Conservation (phyloP, 2,888 invertebrate species). For the Yponomeuta cagnagella region DNA sequence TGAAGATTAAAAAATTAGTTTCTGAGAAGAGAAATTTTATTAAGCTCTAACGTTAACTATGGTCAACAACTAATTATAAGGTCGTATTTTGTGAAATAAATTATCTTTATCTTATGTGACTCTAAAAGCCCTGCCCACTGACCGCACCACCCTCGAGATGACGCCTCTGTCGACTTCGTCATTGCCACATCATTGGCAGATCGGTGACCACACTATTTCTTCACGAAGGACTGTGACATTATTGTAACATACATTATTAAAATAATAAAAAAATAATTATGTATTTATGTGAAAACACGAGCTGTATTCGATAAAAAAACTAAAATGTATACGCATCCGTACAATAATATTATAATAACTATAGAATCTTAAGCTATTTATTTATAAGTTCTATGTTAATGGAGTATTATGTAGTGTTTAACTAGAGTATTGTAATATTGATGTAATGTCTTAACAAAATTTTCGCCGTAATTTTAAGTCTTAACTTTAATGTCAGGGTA, state of each 20-base stretch:
- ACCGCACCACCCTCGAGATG: too few relatives aligned
- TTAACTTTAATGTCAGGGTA: background rate
- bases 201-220: background rate
- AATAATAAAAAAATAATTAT: background rate
- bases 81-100: too few relatives aligned
- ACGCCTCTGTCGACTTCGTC: too few relatives aligned
- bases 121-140: too few relatives aligned
- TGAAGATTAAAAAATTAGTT: too few relatives aligned
- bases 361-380: conserved; percentile 60
- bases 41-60: too few relatives aligned
- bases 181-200: too few relatives aligned
- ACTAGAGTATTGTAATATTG: conserved; percentile 31
- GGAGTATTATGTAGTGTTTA: conserved; percentile 43
- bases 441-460: conserved; percentile 29
- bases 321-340: conserved; percentile 70
- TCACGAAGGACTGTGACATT: background rate
- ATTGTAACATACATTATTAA: background rate
- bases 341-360: conserved; percentile 66
- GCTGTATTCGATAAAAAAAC: conserved; percentile 60
- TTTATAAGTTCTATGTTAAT: conserved; percentile 49
- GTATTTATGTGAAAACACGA: conserved; percentile 29
- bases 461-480: conserved; percentile 5
- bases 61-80: too few relatives aligned
- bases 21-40: too few relatives aligned
- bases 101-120: too few relatives aligned